Evolutionary conservation across 2,888 invertebrate species (phyloP), one percentile per base, ranked within the genome.

Genomic region (Parasteatoda lunata): DNA sequence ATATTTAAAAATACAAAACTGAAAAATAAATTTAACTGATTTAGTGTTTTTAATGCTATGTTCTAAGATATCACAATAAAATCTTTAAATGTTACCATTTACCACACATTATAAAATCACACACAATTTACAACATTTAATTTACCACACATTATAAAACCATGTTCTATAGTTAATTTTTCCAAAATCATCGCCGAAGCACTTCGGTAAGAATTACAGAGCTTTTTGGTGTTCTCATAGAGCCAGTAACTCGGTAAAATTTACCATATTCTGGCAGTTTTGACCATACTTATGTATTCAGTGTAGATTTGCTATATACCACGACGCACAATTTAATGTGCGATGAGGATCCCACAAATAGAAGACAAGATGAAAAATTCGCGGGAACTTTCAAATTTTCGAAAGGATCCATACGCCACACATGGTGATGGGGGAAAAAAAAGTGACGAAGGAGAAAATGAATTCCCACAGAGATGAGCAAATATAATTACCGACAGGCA

Each of bases 361-460:
- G 30, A 0, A 30, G 30, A 30, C 30, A 30, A 30, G 30, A 30
- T 30, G 30, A 30, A 4, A 65, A 80, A 72, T 52, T 66, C 80
- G 72, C 65, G 80, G 72, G 65, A 72, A 80, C 65, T 80, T 80
- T 51, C 51, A 80, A 80, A 52, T 13, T 9, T 51, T 15, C 59
- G 54, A 48, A 48, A 30, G 9, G 4, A 8, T 4, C 9, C 9
- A 13, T 59, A 59, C 45, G 47, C 13, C 54, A 47, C 71, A 64
- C 59, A 71, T 59, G 79, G 79, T 13, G 49, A 13, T 48, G 70
- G 48, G 30, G 30, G 2, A 30, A 30, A 30, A 2, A 30, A 30
- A 30, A 30, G 30, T 30, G 30, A 30, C 59, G 64, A 66, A 4
- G n/a, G 70, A 64, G 15, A 70, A 59, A 79, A 69, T 69, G 68